Conservation (phyloP, 2,797 vertebrate genomes). For the Trachurus trachurus region DNA sequence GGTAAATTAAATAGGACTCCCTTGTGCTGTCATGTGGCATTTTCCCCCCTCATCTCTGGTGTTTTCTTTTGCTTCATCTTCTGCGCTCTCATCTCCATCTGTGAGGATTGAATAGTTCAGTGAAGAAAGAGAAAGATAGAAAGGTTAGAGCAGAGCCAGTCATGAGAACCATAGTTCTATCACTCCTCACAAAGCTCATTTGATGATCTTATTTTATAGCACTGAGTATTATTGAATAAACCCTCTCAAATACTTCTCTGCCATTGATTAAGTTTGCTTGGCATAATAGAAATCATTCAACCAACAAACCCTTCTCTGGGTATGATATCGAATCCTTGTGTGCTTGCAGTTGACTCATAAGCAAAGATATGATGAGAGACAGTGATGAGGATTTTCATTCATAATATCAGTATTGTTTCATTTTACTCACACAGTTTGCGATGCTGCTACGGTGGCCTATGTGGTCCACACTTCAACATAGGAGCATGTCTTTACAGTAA, state of each 20-base stretch:
- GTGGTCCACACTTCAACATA: background rate
- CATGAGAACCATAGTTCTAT: conserved; percentile 6
- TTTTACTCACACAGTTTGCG: no score
- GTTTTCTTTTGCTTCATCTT: conserved; percentile 47
- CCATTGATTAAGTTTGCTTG: conserved; percentile 36
- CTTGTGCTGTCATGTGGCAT: conserved; percentile 59
- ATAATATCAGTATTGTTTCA: conserved; percentile 16
- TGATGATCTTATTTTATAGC: conserved; percentile 36
- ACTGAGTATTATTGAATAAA: conserved; percentile 48
- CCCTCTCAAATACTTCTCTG: conserved; percentile 30
- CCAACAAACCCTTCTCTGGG: conserved; percentile 11
- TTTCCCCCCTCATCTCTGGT: conserved; percentile 47
- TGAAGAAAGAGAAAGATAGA: conserved; percentile 28
- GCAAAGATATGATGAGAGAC: conserved; percentile 14
- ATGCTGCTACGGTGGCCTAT: background rate
- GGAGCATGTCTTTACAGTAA: background rate
- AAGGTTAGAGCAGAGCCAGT: conserved; percentile 31
- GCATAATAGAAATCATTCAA: conserved; percentile 44
- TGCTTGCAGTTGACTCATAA: conserved; percentile 9
- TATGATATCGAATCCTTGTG: conserved; percentile 7
- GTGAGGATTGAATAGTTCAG: conserved; percentile 45
- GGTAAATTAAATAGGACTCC: conserved; percentile 69
- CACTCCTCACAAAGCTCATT: conserved; percentile 29
- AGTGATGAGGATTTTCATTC: background rate
- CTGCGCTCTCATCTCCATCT: conserved; percentile 54